Evolutionary conservation across 2,888 invertebrate genomes (phyloP), one percentile per base, ranked within the genome.

Genomic region (Eristalis tenax): DNA sequence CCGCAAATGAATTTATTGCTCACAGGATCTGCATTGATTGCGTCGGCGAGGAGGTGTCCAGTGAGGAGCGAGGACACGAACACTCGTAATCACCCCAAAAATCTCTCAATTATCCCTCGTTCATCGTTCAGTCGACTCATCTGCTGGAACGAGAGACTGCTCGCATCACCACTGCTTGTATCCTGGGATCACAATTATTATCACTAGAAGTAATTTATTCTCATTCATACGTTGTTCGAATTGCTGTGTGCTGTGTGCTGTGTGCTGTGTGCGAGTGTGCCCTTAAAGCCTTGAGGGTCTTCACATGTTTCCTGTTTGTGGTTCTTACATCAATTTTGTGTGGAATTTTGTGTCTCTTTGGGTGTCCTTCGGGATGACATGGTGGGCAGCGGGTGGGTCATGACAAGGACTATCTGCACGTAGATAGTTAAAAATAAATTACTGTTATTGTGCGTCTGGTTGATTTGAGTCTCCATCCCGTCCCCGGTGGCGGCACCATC

Each of bases 1-100:
- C 57, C 32, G 69, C 64, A 81, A 69, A 75, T 64, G 26, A 81
- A 81, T 81, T 81, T 75, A 81, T 75, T 75, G 43, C 81, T 69
- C 75, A 18, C 28, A 64, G 56, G 63, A 75, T 75, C 56, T n/a
- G 2, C 40, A 57, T 40, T 65, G 70, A 79, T 57, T 79, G 71
- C 64, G 18, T 65, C n/a, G 22, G 57, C 22, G 56, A 78, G 43
- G 69, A 63, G 38, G 63, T 13, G 15, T 22, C 18, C 43, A 8
- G 15, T 22, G 10, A n/a, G 10, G 38, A 38, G 38, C 38, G 38
- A 4, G 8, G 13, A 8, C 11, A 15, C 43, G 13, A 43, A 63
- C 50, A 26, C 26, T 56, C 28, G 43, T 66, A 61, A 68, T 68
- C 76, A n/a, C 10, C 66, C 3, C 13, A 18, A 57, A 32, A 57